These are phyloP conservation scores for Drosophila albomicans DNA, from an alignment of 1,140 invertebrate species.

Conservation along the genomic window DNA sequence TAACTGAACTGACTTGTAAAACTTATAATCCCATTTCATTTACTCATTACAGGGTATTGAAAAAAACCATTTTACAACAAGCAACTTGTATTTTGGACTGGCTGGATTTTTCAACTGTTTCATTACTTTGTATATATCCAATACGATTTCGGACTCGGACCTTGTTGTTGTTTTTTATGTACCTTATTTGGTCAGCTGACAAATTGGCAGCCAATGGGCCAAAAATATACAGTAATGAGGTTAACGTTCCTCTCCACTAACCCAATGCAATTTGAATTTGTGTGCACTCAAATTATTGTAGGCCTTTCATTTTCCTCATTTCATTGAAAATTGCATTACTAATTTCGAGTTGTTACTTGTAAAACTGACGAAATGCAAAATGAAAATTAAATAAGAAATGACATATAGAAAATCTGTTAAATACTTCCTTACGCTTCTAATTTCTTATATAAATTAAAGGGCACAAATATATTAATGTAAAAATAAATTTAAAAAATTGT, in stretches of 20 bases:
- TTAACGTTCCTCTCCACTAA: slow-evolving; percentile 33
- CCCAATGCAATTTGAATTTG: slow-evolving; percentile 16
- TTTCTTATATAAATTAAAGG: too few species aligned
- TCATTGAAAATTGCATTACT: neutral
- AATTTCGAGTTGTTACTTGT: neutral
- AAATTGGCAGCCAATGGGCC: slow-evolving; percentile 34
- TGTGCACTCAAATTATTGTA: slow-evolving; percentile 40
- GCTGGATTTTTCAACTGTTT: slow-evolving; percentile 20
- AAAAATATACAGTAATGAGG: slow-evolving; percentile 30
- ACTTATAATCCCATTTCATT: too few species aligned
- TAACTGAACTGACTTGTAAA: too few species aligned
- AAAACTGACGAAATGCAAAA: too few species aligned
- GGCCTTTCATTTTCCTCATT: slow-evolving; percentile 22
- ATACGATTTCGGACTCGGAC: slow-evolving; percentile 25
- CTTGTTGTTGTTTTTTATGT: slow-evolving; percentile 12
- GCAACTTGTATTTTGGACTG: slow-evolving; percentile 1
- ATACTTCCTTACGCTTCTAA: too few species aligned
- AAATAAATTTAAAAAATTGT: too few species aligned
- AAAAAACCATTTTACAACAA: neutral
- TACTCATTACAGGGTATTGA: slow-evolving; percentile 21
- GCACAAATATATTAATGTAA: too few species aligned
- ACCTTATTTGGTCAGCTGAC: slow-evolving; percentile 41
- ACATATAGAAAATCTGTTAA: too few species aligned
- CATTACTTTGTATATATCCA: slow-evolving; percentile 12
- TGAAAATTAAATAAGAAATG: too few species aligned